Evolutionary conservation across 2,888 invertebrate genomes (phyloP).

Genomic region (Hydropsyche betteni): DNA sequence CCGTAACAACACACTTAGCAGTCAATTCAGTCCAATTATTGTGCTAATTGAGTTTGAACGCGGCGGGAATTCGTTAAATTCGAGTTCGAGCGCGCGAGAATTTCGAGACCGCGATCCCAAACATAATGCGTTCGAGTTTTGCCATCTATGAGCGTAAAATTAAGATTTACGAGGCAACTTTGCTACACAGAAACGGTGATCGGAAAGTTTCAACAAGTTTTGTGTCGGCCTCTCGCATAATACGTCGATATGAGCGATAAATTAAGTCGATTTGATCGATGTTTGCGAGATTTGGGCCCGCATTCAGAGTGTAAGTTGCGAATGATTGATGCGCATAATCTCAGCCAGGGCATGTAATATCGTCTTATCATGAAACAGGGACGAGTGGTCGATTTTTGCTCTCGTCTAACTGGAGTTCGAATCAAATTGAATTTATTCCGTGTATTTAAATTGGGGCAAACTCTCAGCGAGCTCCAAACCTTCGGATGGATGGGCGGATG

Average conservation of each 20-base stretch:
- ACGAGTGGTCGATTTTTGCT: no score
- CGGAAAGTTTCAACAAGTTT: conserved; percentile 41
- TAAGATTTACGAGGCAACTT: conserved; percentile 50
- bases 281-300: conserved; percentile 9
- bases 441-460: not conserved
- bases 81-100: not conserved
- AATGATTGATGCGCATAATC: conserved; percentile 18
- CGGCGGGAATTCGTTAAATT: conserved; percentile 25
- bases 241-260: conserved; percentile 11
- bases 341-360: not conserved
- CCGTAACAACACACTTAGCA: no score
- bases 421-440: not conserved
- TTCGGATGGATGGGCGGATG: not conserved
- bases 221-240: conserved; percentile 25
- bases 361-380: no score
- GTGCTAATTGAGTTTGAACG: conserved; percentile 26
- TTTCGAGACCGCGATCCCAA: not conserved
- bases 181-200: conserved; percentile 30
- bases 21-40: conserved; percentile 11
- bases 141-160: conserved; percentile 40
- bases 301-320: conserved; percentile 16
- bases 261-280: conserved; percentile 31
- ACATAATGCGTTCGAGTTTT: not conserved
- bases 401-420: not conserved
- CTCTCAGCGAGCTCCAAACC: not conserved